Base-by-base conservation (phyloP, 2,113 vertebrate species). In the Triplophysa rosa region DNA sequence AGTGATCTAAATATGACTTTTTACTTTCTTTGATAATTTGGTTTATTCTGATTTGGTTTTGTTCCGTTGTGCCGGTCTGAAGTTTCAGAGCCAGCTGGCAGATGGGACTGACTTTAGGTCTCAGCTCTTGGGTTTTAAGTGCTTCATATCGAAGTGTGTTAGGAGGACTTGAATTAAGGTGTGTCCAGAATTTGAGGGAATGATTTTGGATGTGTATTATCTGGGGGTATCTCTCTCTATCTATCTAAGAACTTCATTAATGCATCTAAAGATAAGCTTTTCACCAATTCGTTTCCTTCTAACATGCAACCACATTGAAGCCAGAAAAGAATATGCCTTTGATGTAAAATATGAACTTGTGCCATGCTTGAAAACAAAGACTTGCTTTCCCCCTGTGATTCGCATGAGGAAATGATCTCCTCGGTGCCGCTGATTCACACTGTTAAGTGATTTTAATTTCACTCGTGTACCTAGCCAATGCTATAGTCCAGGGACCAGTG, bases 391-490 rank as follows among this genome's bases (percentile, higher is more conserved):
- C 58, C 37, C 14, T 63, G 58, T n/a, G 59, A 63, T 49, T 63
- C 10, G 45, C 42, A 76, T 65, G 45, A 65, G 65, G 61, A 76
- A 76, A 63, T 65, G 62, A 77, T 65, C 74, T 37, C 61, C 42
- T 77, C 74, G 21, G 74, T 65, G 74, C 74, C 62, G 72, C 72
- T 49, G 72, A 64, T 75, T 40, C 72, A 77, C 74, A 80, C 64
- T 67, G 63, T 73, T 73, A 69, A 78, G 72, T 76, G 66, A 67
- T 69, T 70, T 82, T 69, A 70, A 78, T 82, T 78, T 77, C 63
- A 47, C 33, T 47, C 13, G 21, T 47, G 52, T 72, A 67, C 76
- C 71, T 47, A 72, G 76, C 76, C 68, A 82, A 78, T 52, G 62
- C 74, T 37, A 77, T 77, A 77, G 74, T 77, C 74, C 62, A 77